Evolutionary conservation across 2,888 invertebrate genomes (phyloP).

Genomic region (Agrenia bidenticulata): DNA sequence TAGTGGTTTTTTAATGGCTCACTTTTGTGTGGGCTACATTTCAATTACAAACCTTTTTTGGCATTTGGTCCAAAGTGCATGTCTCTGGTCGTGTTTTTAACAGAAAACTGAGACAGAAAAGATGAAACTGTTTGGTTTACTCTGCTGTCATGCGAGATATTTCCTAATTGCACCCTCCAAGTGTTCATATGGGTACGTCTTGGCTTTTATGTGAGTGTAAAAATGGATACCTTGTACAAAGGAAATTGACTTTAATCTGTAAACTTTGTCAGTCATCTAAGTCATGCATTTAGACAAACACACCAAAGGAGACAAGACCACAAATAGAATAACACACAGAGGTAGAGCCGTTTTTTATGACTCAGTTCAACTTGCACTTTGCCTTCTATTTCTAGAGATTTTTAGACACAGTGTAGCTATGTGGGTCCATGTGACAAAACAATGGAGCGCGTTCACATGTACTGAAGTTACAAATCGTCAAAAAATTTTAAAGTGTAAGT

Average conservation of each 20-base stretch:
- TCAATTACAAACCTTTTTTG: slow-evolving; percentile 22
- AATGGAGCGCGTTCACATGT: no score
- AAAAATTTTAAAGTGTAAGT: no score
- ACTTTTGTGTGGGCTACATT: slow-evolving; percentile 23
- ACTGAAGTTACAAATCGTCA: no score
- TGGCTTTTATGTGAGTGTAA: neutral
- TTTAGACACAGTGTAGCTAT: no score
- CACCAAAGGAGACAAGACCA: slow-evolving; percentile 14
- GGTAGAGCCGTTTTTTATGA: neutral
- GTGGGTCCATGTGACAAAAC: no score
- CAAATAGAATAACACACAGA: slow-evolving; percentile 12
- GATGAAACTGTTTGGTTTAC: neutral
- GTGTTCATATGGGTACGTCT: neutral
- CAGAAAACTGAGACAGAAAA: neutral
- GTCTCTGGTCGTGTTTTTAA: neutral
- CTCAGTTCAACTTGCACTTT: neutral
- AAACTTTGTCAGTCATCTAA: slow-evolving; percentile 9
- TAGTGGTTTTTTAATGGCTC: slow-evolving; percentile 17
- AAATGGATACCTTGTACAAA: slow-evolving; percentile 2
- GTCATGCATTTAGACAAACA: slow-evolving; percentile 13
- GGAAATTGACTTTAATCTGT: slow-evolving; percentile 7
- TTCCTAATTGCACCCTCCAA: slow-evolving; percentile 6
- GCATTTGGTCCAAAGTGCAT: slow-evolving; percentile 7
- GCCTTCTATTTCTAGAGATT: neutral
- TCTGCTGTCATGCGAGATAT: slow-evolving; percentile 7